These are phyloP conservation scores for Cebus imitator DNA, from an alignment of 2,113 vertebrate genomes.

Conservation along the genomic window DNA sequence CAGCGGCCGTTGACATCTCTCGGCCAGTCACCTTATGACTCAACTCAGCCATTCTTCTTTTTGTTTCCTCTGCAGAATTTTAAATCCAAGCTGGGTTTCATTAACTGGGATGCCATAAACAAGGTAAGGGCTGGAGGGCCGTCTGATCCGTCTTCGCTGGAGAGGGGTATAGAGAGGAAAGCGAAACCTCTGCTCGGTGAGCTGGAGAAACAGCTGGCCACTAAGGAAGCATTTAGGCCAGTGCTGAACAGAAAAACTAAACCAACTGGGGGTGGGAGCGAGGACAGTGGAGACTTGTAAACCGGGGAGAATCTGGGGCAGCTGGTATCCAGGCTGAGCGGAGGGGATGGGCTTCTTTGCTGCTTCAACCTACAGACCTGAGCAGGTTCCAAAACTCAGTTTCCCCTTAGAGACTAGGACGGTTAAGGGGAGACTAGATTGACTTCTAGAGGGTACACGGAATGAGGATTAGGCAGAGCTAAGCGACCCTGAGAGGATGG, in stretches of 20 bases:
- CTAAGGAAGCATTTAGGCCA: not conserved
- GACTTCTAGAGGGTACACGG: not conserved
- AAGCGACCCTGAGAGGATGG: not conserved
- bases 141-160: rapidly evolving
- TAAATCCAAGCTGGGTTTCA: slow-evolving; percentile 67
- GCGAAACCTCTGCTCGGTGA: not conserved
- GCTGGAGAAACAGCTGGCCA: not conserved
- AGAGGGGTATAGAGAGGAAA: not conserved
- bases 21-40: not conserved
- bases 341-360: not conserved
- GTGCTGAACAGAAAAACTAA: not conserved
- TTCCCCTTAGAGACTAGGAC: not conserved
- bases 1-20: not conserved
- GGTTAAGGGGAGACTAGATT: not conserved
- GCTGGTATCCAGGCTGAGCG: not conserved
- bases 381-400: not conserved
- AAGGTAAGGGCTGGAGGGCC: slow-evolving; percentile 55
- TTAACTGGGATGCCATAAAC: slow-evolving; percentile 68
- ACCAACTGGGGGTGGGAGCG: not conserved
- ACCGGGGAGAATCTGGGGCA: not conserved
- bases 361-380: not conserved
- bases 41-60: not conserved
- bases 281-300: not conserved
- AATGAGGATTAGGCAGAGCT: not conserved
- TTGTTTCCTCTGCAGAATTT: slow-evolving; percentile 51